Percentiles rank a stretch among this genome's conserved stretches.
Conservation (phyloP, 2,113 vertebrate genomes). For the Python bivittatus region DNA sequence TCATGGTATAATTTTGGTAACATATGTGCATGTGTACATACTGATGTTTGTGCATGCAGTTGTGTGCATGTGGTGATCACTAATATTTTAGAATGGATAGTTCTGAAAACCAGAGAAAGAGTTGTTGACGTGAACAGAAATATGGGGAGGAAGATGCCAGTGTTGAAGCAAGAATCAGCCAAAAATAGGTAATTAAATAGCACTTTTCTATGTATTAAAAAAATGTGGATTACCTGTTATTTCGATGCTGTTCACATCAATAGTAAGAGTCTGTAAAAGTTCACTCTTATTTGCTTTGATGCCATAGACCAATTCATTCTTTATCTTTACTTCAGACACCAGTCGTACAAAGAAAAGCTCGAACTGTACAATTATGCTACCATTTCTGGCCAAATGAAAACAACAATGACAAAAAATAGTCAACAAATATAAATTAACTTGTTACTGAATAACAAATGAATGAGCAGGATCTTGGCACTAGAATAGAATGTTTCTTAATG, state of each 20-base stretch:
- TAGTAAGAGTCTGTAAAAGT: slow-evolving; percentile 59
- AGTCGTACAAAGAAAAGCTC: slow-evolving; percentile 65
- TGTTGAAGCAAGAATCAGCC: neutral
- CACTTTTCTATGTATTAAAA: slow-evolving; percentile 47
- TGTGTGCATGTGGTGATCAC: neutral
- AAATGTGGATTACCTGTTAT: slow-evolving; percentile 71
- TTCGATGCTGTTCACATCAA: slow-evolving; percentile 75
- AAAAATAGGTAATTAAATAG: slow-evolving; percentile 10
- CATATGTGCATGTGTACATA: neutral
- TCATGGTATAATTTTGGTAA: neutral
- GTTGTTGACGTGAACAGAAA: neutral
- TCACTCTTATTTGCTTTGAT: slow-evolving; percentile 60
- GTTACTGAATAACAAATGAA: neutral
- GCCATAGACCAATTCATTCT: slow-evolving; percentile 67
- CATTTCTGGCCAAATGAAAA: slow-evolving; percentile 64
- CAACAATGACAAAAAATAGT: slow-evolving; percentile 26
- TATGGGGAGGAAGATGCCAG: neutral
- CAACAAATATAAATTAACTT: neutral
- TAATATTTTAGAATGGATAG: neutral
- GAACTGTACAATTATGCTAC: slow-evolving; percentile 69
- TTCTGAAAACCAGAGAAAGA: neutral
- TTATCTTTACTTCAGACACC: slow-evolving; percentile 60
- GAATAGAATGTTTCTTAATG: neutral
- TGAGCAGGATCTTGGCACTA: neutral
- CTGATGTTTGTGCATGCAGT: neutral